These are phyloP conservation scores for Noctua janthe DNA, from an alignment of 2,888 invertebrate species.

Conservation along the genomic window DNA sequence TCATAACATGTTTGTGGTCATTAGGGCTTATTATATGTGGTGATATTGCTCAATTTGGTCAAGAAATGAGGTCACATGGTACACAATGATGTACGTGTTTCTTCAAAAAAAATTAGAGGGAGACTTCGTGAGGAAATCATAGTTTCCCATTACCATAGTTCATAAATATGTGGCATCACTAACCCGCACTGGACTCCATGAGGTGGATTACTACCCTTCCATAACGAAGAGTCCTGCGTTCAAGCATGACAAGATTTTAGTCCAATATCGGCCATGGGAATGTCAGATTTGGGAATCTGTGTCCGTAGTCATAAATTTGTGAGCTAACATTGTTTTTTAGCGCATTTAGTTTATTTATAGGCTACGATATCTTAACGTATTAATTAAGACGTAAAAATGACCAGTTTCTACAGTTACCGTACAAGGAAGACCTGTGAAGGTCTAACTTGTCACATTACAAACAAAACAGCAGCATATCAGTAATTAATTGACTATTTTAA, in stretches of 20 bases:
- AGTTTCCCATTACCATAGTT: neutral
- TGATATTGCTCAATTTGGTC: slow-evolving; percentile 3
- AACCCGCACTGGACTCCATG: neutral
- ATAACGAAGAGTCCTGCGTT: neutral
- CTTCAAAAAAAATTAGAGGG: too few relatives aligned
- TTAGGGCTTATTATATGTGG: slow-evolving; percentile 34
- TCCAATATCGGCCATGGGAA: neutral
- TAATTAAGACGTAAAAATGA: slow-evolving; percentile 17
- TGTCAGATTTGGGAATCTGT: neutral
- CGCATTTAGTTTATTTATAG: neutral
- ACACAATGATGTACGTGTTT: neutral
- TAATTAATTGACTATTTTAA: slow-evolving; percentile 60
- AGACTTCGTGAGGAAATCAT: neutral
- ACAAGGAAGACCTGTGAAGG: slow-evolving; percentile 65
- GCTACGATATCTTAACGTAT: neutral
- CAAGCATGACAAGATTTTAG: neutral
- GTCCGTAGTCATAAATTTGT: neutral
- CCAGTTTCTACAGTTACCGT: slow-evolving; percentile 43
- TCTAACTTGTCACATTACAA: slow-evolving; percentile 60
- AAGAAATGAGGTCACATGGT: neutral
- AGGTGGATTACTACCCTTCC: neutral
- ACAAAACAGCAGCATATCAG: slow-evolving; percentile 51
- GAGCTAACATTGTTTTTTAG: neutral
- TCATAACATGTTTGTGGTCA: slow-evolving; percentile 17
- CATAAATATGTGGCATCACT: neutral